Base-by-base conservation (phyloP, 1,140 invertebrate species). In the Cydia pomonella region DNA sequence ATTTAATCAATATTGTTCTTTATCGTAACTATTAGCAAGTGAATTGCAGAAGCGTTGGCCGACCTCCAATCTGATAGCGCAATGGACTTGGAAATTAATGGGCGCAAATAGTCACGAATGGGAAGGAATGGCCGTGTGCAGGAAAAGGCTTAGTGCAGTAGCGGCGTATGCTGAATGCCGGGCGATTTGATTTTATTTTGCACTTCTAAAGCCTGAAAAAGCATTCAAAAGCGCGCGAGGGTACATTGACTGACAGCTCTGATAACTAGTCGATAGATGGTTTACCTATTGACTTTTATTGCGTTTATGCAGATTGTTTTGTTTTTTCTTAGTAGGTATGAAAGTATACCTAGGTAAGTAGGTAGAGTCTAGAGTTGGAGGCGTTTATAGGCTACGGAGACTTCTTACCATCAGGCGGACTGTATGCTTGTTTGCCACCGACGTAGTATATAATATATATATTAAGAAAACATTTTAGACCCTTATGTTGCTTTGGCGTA, bases 121-220 rank as follows among this genome's bases (percentile, higher is more conserved):
- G 64, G 64, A 69, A 69, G 64, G 29, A 38, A 69, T 69, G 64
- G n/a, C 64, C 9, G 29, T 69, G 33, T 18, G 64, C 64, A 69
- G 64, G 64, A 69, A 66, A 33, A 18, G 64, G 33, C 64, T 72
- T 72, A 73, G 72, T 73, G 72, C 72, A 47, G 21, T 66, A 29
- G 29, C 64, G 16, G n/a, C 64, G 64, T 69, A 69, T 29, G 64
- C 64, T 33, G 64, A 69, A 69, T 69, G 18, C 64, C 4, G 5
- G n/a, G 64, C 64, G 18, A 59, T 59, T 33, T 69, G 64, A 33
- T 69, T 69, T 69, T 69, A 69, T 69, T 69, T 69, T 69, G 27
- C 64, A 23, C 64, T 69, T 69, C 29, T 33, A 38, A 33, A 64
- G 63, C 29, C 29, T 64, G 29, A 38, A 69, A 69, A 69, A 69